Conservation (phyloP, 2,797 vertebrate species). For the Coranthus polyacanthus region DNA sequence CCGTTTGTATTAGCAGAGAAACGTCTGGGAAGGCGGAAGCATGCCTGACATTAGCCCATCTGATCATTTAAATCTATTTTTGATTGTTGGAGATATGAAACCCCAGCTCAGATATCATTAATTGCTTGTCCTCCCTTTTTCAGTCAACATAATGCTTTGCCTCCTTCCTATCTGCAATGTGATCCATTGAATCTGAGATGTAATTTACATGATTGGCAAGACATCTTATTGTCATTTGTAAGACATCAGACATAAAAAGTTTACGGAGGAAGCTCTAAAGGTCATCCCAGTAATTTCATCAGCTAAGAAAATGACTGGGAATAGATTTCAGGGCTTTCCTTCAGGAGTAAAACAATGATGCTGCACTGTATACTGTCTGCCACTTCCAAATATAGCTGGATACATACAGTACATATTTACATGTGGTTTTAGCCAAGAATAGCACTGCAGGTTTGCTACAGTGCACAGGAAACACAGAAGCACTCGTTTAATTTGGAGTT, state of each 20-base stretch:
- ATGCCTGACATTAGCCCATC: slow-evolving; percentile 57
- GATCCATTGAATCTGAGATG: slow-evolving; percentile 69
- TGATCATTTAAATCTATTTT: slow-evolving; percentile 79
- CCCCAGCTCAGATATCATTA: slow-evolving; percentile 77
- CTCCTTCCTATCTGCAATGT: slow-evolving; percentile 55
- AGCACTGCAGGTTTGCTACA: slow-evolving; percentile 1
- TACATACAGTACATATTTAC: neutral
- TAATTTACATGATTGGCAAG: slow-evolving; percentile 76
- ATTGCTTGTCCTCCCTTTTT: slow-evolving; percentile 74
- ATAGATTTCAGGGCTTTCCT: slow-evolving; percentile 53
- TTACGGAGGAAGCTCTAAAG: slow-evolving; percentile 71
- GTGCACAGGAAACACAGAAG: neutral
- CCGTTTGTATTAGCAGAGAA: slow-evolving; percentile 60
- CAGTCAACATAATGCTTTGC: slow-evolving; percentile 77
- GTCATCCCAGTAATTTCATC: slow-evolving; percentile 71
- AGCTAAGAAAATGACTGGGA: slow-evolving; percentile 41
- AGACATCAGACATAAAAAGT: slow-evolving; percentile 58
- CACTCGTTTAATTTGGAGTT: neutral
- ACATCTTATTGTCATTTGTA: slow-evolving; percentile 68
- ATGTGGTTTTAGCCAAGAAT: neutral
- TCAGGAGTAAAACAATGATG: slow-evolving; percentile 1
- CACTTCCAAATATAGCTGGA: neutral
- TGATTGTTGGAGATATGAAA: slow-evolving; percentile 76
- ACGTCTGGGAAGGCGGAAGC: slow-evolving; percentile 58
- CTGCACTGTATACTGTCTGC: neutral